A percentile compares a stretch with the other conserved stretches of the same genome.
Evolutionary conservation across 2,113 vertebrate species (phyloP).

Genomic region (Dipodomys spectabilis): DNA sequence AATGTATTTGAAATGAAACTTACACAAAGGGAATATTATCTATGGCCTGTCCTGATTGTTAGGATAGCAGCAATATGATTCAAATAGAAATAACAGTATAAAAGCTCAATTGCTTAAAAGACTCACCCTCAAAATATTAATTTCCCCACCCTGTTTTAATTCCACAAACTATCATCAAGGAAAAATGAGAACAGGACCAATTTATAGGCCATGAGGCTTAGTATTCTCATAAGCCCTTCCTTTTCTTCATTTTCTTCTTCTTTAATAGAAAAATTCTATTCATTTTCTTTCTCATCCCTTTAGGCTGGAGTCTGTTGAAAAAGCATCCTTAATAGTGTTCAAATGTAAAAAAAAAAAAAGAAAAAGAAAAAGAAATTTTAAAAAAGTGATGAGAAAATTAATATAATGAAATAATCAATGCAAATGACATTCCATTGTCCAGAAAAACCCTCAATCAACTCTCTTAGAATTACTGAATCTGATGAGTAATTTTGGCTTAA

Average conservation of each 20-base stretch:
- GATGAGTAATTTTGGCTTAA: slow-evolving; percentile 78
- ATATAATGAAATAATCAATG: slow-evolving; percentile 82
- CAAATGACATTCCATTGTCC: slow-evolving; percentile 80
- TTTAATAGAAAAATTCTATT: slow-evolving; percentile 40
- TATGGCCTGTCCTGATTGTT: background rate
- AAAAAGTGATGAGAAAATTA: slow-evolving; percentile 77
- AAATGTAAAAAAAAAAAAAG: slow-evolving; percentile 52
- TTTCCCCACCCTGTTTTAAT: slow-evolving; percentile 52
- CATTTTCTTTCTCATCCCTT: slow-evolving; percentile 51
- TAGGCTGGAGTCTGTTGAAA: slow-evolving; percentile 57
- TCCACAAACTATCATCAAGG: slow-evolving; percentile 42
- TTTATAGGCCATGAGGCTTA: slow-evolving; percentile 40
- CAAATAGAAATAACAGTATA: slow-evolving; percentile 14
- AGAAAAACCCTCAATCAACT: slow-evolving; percentile 78
- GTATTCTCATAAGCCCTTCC: background rate
- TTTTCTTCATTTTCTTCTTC: background rate
- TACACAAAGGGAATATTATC: background rate
- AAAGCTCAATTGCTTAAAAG: slow-evolving; percentile 44
- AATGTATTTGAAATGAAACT: slow-evolving; percentile 50
- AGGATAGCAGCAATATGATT: background rate
- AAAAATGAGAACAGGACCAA: slow-evolving; percentile 41
- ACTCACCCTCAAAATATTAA: slow-evolving; percentile 46
- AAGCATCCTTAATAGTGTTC: slow-evolving; percentile 66
- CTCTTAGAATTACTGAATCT: slow-evolving; percentile 75
- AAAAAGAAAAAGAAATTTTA: slow-evolving; percentile 25